phyloP scores from a whole-genome alignment of 2,113 vertebrate genomes.

The Nyctibius bracteatus region DNA sequence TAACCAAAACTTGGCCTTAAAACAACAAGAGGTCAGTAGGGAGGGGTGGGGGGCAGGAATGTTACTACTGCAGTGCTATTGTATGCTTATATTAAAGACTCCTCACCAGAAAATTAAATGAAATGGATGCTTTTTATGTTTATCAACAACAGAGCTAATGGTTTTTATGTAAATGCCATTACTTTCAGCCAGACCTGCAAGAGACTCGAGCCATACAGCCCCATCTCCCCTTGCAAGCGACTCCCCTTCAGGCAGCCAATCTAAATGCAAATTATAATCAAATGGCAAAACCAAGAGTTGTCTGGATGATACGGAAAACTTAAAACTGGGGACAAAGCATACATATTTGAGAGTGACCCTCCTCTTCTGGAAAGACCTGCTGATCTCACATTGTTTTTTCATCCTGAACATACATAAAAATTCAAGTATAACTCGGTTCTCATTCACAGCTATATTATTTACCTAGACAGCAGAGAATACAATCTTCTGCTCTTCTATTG shows the following conservation, averaged over 20 bases:
- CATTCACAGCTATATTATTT: neutral
- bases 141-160: slow-evolving; percentile 54
- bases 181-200: neutral
- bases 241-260: slow-evolving; percentile 61
- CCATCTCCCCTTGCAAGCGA: neutral
- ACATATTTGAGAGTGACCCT: neutral
- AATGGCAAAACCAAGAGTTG: neutral
- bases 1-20: neutral
- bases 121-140: slow-evolving; percentile 42
- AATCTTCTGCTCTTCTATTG: neutral
- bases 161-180: slow-evolving; percentile 57
- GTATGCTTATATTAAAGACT: neutral
- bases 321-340: neutral
- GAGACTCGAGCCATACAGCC: neutral
- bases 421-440: neutral
- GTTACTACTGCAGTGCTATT: neutral
- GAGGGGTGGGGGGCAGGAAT: neutral
- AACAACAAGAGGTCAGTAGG: neutral
- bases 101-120: slow-evolving; percentile 36
- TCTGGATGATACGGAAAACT: neutral
- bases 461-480: neutral
- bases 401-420: neutral
- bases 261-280: slow-evolving; percentile 69
- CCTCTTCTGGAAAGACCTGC: neutral
- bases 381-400: neutral